Evolutionary conservation across 2,888 invertebrate genomes (phyloP), one percentile per base, ranked within the genome.

Genomic region (Amblyjoppa fuscipennis): DNA sequence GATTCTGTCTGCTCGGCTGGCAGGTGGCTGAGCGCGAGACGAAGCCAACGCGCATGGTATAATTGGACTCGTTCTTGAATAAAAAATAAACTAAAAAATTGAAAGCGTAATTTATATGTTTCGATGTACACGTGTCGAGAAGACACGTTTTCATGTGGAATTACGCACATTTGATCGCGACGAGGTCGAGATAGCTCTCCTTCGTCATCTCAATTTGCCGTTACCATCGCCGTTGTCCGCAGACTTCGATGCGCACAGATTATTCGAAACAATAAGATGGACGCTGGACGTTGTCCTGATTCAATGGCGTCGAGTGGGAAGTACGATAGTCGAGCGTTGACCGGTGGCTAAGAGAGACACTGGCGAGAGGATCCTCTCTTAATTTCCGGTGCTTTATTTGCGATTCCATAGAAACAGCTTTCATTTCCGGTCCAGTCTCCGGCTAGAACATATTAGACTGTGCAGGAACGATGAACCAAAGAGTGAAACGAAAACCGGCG

Each of bases 311-410:
- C 38, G 16, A 69, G 74, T 38, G 74, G 75, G 53, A 75, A 53
- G 34, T 49, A 49, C 64, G 45, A 75, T 64, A 16, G 25, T 9
- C 69, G 61, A 64, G 64, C 64, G 51, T n/a, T 31, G n/a, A 31
- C 25, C 34, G 53, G 53, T 34, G 38, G 16, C 41, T 61, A 31
- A 53, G 69, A 77, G 73, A 74, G 73, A 38, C 69, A 74, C 78
- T 56, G 45, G 53, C 41, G 75, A 75, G 77, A 71, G 83, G 28
- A 78, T 83, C 61, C 75, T 71, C 77, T 85, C 59, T 59, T 85
- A 79, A 87, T 87, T 85, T 86, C 86, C 84, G 82, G 83, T 76
- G n/a, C 77, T 82, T 87, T 84, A 84, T 87, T 86, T 78, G 53
- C 53, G 41, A 56, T 38, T 79, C 71, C 71, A 80, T 45, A 45